Conservation (phyloP, 2,797 vertebrate genomes). For the Sebastes taczanowskii region DNA sequence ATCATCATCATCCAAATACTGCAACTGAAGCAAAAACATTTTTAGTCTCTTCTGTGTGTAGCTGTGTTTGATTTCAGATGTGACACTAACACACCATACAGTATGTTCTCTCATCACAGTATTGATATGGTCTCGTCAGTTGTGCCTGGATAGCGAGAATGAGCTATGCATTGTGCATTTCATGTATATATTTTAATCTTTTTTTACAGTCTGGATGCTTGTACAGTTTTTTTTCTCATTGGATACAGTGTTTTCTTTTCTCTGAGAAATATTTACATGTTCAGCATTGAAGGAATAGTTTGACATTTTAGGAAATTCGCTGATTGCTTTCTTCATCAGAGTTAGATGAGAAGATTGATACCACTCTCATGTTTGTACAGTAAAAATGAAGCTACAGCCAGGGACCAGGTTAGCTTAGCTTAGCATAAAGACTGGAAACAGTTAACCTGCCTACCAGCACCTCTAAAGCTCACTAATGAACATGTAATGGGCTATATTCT, state of each 20-base stretch:
- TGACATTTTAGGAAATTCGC: conserved; percentile 12
- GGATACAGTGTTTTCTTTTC: conserved; percentile 39
- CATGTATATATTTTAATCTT: conserved; percentile 75
- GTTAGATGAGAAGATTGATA: neutral
- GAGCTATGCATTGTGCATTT: conserved; percentile 75
- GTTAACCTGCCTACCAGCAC: neutral
- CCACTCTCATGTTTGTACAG: neutral
- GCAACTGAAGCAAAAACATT: conserved; percentile 44
- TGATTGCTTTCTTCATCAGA: neutral
- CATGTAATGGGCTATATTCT: neutral
- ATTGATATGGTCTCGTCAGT: conserved; percentile 57
- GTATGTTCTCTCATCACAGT: conserved; percentile 56
- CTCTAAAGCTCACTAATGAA: neutral
- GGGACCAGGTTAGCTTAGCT: neutral
- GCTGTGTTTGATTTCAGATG: conserved; percentile 63
- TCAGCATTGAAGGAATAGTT: conserved; percentile 34
- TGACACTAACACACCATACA: conserved; percentile 67
- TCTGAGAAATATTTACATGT: conserved; percentile 47
- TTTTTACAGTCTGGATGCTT: conserved; percentile 74
- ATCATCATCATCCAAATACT: conserved; percentile 37
- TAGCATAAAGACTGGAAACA: neutral
- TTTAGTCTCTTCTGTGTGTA: conserved; percentile 53
- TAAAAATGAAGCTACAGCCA: neutral
- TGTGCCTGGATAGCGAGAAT: conserved; percentile 71
- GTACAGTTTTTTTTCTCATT: conserved; percentile 66